Percentiles rank a stretch among this genome's conserved stretches.
These are phyloP conservation scores for Zophobas morio DNA, from an alignment of 1,140 invertebrate species.

Conservation along the genomic window DNA sequence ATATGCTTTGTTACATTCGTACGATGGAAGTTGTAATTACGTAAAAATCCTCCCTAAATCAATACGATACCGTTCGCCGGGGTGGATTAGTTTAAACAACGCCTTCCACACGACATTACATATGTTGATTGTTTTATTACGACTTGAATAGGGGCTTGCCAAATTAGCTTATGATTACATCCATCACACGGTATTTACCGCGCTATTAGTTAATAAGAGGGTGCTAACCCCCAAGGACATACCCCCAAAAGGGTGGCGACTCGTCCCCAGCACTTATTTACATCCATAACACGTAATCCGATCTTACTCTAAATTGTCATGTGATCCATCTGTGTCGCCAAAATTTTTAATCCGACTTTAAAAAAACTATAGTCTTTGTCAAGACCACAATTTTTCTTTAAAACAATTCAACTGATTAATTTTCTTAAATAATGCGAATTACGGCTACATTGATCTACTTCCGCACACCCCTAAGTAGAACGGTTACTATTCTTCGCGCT, in stretches of 20 bases:
- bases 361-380: background rate
- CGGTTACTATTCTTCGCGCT: constrained; percentile 8
- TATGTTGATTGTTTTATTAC: constrained; percentile 67
- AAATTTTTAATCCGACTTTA: background rate
- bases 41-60: constrained; percentile 36
- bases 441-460: too few species aligned
- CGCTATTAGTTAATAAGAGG: constrained; percentile 66
- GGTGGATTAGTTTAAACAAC: constrained; percentile 62
- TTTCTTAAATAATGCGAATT: constrained; percentile 21
- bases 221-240: constrained; percentile 56
- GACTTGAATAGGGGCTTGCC: constrained; percentile 58
- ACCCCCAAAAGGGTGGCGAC: constrained; percentile 51
- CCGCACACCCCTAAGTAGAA: background rate
- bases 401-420: background rate
- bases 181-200: constrained; percentile 67
- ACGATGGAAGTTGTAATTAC: constrained; percentile 25
- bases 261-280: constrained; percentile 62
- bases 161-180: constrained; percentile 67
- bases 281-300: constrained; percentile 65
- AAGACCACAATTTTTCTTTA: background rate
- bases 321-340: constrained; percentile 24
- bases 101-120: constrained; percentile 57
- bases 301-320: constrained; percentile 57
- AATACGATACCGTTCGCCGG: constrained; percentile 17
- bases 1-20: constrained; percentile 57